Evolutionary conservation across 1,140 invertebrate genomes (phyloP).

Genomic region (Lordiphosa mommai): DNA sequence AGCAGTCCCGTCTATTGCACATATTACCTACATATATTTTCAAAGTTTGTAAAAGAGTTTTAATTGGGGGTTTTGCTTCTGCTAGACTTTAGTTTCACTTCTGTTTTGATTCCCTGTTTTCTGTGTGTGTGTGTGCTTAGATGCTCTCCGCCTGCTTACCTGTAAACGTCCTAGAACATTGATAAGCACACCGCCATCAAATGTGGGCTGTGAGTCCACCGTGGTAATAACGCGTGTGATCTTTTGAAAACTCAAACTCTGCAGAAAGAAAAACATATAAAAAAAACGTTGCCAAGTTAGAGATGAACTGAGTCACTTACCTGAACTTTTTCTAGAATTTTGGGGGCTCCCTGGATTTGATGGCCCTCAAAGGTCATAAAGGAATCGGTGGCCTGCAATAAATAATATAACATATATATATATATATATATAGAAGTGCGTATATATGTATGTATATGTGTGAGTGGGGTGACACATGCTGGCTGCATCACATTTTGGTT

Average conservation of each 20-base stretch:
- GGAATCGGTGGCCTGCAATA: conserved; percentile 89
- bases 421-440: conserved; percentile 2
- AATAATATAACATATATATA: conserved; percentile 18
- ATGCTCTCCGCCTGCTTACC: conserved; percentile 82
- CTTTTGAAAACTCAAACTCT: conserved; percentile 94
- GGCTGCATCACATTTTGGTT: not conserved
- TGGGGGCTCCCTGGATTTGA: conserved; percentile 93
- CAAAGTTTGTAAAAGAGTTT: too few species aligned
- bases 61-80: too few species aligned
- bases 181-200: conserved; percentile 95
- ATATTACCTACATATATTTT: too few species aligned
- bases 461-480: conserved; percentile 24
- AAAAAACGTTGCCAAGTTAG: too few species aligned
- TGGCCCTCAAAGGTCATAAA: conserved; percentile 98
- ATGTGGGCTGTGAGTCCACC: conserved; percentile 97
- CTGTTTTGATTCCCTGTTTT: too few species aligned
- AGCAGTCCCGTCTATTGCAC: too few species aligned
- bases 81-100: too few species aligned
- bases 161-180: conserved; percentile 95
- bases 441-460: conserved; percentile 5
- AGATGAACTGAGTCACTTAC: too few species aligned
- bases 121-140: too few species aligned
- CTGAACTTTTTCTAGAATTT: conserved; percentile 96
- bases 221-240: conserved; percentile 94
- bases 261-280: not conserved